Conservation (phyloP, 2,888 invertebrate species). For the Aproaerema taeniolella region DNA sequence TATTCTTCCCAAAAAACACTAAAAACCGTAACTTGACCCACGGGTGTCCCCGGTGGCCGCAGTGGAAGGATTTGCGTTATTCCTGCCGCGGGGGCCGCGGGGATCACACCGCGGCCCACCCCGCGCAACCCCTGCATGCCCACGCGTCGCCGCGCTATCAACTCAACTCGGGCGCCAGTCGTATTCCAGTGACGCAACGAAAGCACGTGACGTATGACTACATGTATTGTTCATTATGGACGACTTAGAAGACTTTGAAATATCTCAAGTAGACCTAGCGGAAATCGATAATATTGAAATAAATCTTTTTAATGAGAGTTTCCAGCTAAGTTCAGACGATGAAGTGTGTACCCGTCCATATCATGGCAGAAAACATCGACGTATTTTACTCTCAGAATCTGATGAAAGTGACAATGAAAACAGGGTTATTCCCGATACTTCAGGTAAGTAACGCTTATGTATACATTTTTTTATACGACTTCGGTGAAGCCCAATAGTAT, state of each 20-base stretch:
- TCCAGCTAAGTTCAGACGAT: slow-evolving; percentile 13
- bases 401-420: slow-evolving; percentile 15
- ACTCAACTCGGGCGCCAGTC: not conserved
- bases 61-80: not conserved
- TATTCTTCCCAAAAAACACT: not conserved
- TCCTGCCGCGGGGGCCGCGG: slow-evolving; percentile 2
- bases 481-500: no score
- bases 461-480: not conserved
- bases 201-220: not conserved
- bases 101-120: not conserved
- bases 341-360: slow-evolving; percentile 7
- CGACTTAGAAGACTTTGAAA: slow-evolving; percentile 14
- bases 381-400: slow-evolving; percentile 5
- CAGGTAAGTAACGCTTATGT: not conserved
- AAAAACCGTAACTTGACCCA: not conserved
- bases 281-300: slow-evolving; percentile 16
- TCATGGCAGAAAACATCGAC: slow-evolving; percentile 8
- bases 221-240: not conserved
- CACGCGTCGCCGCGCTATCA: not conserved
- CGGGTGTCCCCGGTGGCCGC: not conserved
- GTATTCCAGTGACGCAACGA: not conserved
- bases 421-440: slow-evolving; percentile 4
- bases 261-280: slow-evolving; percentile 13
- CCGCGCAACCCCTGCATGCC: not conserved
- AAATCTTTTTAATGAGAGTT: slow-evolving; percentile 13